These are phyloP conservation scores for Cygnus buccinator DNA, from an alignment of 2,113 vertebrate species.

Conservation along the genomic window DNA sequence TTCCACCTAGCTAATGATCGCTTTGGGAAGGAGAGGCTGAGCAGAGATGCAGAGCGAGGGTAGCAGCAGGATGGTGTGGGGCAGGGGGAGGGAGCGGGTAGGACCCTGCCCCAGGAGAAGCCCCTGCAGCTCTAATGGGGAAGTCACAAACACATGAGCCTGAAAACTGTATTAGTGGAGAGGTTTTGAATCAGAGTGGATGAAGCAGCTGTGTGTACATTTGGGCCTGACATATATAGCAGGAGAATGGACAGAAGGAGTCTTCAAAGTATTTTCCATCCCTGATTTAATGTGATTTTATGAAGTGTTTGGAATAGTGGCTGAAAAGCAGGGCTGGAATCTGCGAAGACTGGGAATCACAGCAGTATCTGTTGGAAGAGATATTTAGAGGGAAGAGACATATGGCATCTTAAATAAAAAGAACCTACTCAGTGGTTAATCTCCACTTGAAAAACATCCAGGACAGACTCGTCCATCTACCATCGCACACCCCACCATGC, in stretches of 20 bases:
- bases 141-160: neutral
- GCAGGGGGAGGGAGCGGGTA: too few species aligned
- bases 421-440: slow-evolving; percentile 53
- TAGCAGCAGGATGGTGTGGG: too few species aligned
- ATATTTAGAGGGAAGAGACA: slow-evolving; percentile 66
- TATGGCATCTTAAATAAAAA: slow-evolving; percentile 66
- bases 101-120: neutral
- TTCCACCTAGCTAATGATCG: slow-evolving; percentile 64
- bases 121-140: neutral
- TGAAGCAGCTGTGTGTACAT: fast-evolving
- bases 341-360: slow-evolving; percentile 26
- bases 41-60: neutral
- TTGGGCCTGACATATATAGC: fast-evolving
- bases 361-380: slow-evolving; percentile 55
- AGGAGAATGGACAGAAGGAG: neutral
- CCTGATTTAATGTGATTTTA: neutral
- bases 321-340: slow-evolving; percentile 45
- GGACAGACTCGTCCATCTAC: slow-evolving; percentile 7
- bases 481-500: neutral
- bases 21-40: slow-evolving; percentile 29
- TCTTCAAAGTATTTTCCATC: neutral
- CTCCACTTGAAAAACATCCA: slow-evolving; percentile 59
- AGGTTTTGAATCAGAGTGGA: neutral
- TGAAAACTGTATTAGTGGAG: neutral
- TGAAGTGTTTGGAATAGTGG: neutral